Evolutionary conservation across 2,113 vertebrate genomes (phyloP).

Genomic region (Larimichthys crocea): DNA sequence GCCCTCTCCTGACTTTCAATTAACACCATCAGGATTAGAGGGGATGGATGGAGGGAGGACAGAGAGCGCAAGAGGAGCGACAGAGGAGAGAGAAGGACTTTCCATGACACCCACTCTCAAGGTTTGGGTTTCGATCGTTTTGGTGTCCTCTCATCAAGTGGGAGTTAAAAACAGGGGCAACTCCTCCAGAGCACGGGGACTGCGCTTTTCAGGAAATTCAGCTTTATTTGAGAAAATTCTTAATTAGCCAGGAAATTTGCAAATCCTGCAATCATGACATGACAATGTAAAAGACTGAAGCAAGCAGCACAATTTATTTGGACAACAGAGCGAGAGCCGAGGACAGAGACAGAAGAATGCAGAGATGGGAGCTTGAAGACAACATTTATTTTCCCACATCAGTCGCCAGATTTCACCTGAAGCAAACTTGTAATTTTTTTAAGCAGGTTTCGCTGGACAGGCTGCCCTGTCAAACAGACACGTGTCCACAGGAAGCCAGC

Average conservation of each 20-base stretch:
- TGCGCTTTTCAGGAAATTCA: neutral
- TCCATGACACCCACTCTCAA: constrained; percentile 61
- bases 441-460: neutral
- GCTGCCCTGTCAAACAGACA: constrained; percentile 45
- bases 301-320: neutral
- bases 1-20: constrained; percentile 88
- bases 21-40: constrained; percentile 84
- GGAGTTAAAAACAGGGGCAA: constrained; percentile 10
- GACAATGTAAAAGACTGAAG: neutral
- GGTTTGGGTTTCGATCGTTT: constrained; percentile 64
- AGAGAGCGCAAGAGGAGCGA: constrained; percentile 26
- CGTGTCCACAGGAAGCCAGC: constrained; percentile 66
- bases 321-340: neutral
- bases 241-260: neutral
- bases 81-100: constrained; percentile 57
- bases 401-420: constrained; percentile 1
- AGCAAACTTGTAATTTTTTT: neutral
- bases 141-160: constrained; percentile 32
- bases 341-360: neutral
- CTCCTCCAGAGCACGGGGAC: neutral
- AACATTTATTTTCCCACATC: neutral
- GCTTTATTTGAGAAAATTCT: neutral
- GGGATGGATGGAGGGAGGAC: constrained; percentile 68
- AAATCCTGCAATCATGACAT: neutral
- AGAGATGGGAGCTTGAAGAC: neutral